phyloP scores from a whole-genome alignment of 1,140 invertebrate genomes.

The Ips typographus region DNA sequence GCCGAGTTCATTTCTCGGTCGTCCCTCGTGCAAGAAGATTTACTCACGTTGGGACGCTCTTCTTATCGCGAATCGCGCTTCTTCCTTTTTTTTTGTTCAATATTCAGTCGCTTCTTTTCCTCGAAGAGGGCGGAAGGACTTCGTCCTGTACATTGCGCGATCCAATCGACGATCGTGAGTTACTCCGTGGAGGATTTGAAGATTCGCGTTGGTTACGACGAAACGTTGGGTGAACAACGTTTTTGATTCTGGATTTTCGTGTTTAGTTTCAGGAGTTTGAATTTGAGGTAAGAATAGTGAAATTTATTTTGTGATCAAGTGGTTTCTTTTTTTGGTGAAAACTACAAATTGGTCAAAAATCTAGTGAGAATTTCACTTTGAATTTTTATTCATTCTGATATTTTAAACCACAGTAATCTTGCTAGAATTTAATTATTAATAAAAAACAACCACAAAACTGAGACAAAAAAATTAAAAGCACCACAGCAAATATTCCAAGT shows the following conservation, averaged over 20 bases:
- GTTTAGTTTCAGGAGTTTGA: neutral
- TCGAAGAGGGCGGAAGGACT: neutral
- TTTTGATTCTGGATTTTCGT: neutral
- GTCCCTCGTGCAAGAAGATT: slow-evolving; percentile 34
- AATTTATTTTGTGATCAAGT: too few species aligned
- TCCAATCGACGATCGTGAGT: neutral
- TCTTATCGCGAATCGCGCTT: slow-evolving; percentile 16
- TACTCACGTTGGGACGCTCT: slow-evolving; percentile 8
- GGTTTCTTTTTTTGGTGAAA: too few species aligned
- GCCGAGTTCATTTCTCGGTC: slow-evolving; percentile 32
- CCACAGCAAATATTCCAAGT: too few species aligned
- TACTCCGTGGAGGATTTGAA: neutral
- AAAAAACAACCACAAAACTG: too few species aligned
- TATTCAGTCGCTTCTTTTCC: neutral
- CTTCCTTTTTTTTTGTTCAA: slow-evolving; percentile 4
- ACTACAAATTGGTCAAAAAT: too few species aligned
- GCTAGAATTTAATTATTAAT: too few species aligned
- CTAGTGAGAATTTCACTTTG: too few species aligned
- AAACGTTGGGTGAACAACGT: neutral
- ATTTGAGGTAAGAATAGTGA: slow-evolving; percentile 5
- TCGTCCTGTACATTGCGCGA: neutral
- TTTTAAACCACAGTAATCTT: too few species aligned
- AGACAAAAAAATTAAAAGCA: too few species aligned
- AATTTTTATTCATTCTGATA: too few species aligned
- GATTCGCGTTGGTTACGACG: neutral